Evolutionary conservation across 1,140 invertebrate species (phyloP), one percentile per base, ranked within the genome.

Genomic region (Holotrichia oblita): DNA sequence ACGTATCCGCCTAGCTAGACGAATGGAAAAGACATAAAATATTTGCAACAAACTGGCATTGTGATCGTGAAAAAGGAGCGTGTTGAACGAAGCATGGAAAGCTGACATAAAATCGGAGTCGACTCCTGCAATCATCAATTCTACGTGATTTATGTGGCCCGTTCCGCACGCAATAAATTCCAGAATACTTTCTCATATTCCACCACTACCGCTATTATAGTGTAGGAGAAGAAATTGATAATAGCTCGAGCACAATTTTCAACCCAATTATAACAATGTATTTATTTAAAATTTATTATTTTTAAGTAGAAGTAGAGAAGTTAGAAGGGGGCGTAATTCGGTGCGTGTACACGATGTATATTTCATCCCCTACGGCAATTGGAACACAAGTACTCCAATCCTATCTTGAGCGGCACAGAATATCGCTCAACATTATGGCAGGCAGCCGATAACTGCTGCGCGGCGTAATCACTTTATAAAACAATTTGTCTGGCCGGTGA

Each of bases 381-480:
- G 75, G 27, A 42, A 55, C 75, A 77, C 75, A 34, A 55, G 40
- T 42, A 20, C 75, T 77, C 75, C 75, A 69, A 69, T 59, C 48
- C 41, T 77, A 77, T 77, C 76, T 77, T 59, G 24, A 72, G 82
- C 84, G 82, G 82, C 81, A 81, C 84, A 83, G 81, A 85, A 84
- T 83, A 82, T 83, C 81, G 84, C 84, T 84, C 78, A 80, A 84
- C 84, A 84, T 84, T 84, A 84, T 82, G 84, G 81, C 79, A 80
- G 61, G 77, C 80, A 80, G 80, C 82, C 83, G 84, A 86, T 86
- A 84, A 83, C 84, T 83, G 84, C 84, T 80, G 84, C 84, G 80
- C 84, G 80, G 82, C 84, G 81, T 87, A 87, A 87, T 87, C 86
- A 85, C 81, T 86, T 87, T 87, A 87, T 85, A 85, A 87, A 87